Evolutionary conservation across 2,797 vertebrate genomes (phyloP).

Genomic region (Jordanella pulchra): DNA sequence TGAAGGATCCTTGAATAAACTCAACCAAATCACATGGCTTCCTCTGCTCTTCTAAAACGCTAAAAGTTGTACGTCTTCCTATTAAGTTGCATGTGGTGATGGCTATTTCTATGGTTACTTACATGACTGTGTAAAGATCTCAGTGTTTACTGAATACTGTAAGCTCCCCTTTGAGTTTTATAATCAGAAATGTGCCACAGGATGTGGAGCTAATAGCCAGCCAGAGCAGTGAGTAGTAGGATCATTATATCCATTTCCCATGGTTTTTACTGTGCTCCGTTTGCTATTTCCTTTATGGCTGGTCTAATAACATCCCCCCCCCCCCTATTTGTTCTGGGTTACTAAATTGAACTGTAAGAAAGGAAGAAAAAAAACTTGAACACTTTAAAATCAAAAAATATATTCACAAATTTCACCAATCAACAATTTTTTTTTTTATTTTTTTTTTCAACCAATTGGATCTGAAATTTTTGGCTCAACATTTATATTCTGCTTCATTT

Average conservation of each 20-base stretch:
- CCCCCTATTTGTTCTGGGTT: background rate
- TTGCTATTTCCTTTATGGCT: conserved; percentile 17
- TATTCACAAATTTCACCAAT: too few relatives aligned
- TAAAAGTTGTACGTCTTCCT: conserved; percentile 7
- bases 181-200: conserved; percentile 30
- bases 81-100: conserved; percentile 9
- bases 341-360: conserved; percentile 20
- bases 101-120: background rate
- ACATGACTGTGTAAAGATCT: conserved; percentile 8
- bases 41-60: conserved; percentile 11
- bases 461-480: too few relatives aligned
- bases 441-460: too few relatives aligned
- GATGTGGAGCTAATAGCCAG: conserved; percentile 32
- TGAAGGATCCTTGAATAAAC: conserved; percentile 19
- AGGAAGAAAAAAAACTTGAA: background rate
- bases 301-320: conserved; percentile 16
- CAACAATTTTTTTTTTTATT: too few relatives aligned
- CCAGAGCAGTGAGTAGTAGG: conserved; percentile 15
- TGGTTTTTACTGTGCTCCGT: conserved; percentile 31
- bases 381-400: too few relatives aligned
- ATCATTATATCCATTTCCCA: conserved; percentile 48
- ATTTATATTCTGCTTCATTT: too few relatives aligned
- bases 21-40: conserved; percentile 4
- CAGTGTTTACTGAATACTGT: background rate
- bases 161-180: conserved; percentile 5